Conservation (phyloP, 2,888 invertebrate species). For the Urechis unicinctus region DNA sequence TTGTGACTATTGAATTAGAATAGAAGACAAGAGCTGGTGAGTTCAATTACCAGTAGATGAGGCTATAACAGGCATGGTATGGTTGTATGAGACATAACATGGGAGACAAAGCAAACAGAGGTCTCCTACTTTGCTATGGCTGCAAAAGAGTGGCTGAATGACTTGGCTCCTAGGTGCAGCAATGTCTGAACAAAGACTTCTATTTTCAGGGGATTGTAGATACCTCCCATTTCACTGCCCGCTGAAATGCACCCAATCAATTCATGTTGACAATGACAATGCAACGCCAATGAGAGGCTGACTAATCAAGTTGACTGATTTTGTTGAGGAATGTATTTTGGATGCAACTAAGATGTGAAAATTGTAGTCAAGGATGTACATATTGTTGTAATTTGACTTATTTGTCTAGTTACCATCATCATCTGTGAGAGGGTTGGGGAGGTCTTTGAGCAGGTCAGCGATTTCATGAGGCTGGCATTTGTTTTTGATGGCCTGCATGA, state of each 20-base stretch:
- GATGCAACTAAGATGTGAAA: too few species aligned
- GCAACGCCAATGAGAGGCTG: too few species aligned
- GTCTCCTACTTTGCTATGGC: slow-evolving; percentile 90
- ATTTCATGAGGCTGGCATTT: slow-evolving; percentile 88
- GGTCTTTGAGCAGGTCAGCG: slow-evolving; percentile 74
- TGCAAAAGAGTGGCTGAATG: slow-evolving; percentile 96
- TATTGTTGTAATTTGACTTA: too few species aligned
- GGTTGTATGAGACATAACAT: too few species aligned
- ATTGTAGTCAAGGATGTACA: too few species aligned
- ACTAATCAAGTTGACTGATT: not conserved
- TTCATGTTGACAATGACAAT: too few species aligned
- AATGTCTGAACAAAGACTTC: slow-evolving; percentile 95
- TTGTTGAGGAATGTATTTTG: too few species aligned
- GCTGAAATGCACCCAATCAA: too few species aligned
- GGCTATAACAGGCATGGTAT: too few species aligned
- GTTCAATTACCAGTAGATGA: too few species aligned
- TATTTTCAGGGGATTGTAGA: slow-evolving; percentile 84
- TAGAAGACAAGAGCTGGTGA: not conserved
- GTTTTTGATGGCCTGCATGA: slow-evolving; percentile 79
- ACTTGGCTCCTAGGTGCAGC: slow-evolving; percentile 88
- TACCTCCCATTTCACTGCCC: not conserved
- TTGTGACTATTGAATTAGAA: too few species aligned
- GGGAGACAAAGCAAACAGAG: not conserved
- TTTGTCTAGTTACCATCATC: slow-evolving; percentile 2
- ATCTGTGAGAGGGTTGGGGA: slow-evolving; percentile 56